Evolutionary conservation across 2,888 invertebrate genomes (phyloP).

Genomic region (Aromia moschata): DNA sequence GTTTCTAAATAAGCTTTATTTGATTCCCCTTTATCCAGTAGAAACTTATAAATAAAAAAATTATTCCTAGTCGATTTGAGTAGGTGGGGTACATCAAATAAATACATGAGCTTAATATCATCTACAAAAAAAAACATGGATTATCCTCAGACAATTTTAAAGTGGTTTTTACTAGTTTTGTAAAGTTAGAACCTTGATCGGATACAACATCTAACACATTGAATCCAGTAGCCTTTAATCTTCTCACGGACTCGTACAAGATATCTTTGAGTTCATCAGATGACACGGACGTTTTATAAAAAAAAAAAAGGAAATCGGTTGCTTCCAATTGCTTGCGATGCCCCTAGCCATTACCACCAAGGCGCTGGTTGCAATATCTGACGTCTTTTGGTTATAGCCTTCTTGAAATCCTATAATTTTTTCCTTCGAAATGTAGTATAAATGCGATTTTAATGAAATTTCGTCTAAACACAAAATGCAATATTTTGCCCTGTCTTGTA

Average conservation of each 20-base stretch:
- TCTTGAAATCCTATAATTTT: conserved; percentile 11
- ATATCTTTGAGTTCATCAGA: conserved; percentile 22
- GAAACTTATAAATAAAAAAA: conserved; percentile 29
- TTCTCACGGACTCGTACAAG: conserved; percentile 8
- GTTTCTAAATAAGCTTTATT: conserved; percentile 28
- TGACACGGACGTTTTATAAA: conserved; percentile 22
- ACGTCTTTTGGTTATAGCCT: not conserved
- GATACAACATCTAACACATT: conserved; percentile 16
- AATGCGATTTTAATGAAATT: conserved; percentile 9
- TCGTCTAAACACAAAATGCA: conserved; percentile 13
- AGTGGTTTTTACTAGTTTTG: conserved; percentile 8
- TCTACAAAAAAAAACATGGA: conserved; percentile 16
- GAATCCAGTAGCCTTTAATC: conserved; percentile 2
- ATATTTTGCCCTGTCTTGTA: not conserved
- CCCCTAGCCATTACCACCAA: conserved; percentile 17
- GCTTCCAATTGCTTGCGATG: not conserved
- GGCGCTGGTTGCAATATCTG: not conserved
- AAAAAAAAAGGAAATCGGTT: conserved; percentile 23
- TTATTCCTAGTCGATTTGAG: conserved; percentile 33
- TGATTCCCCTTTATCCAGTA: conserved; percentile 10
- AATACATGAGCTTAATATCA: conserved; percentile 15
- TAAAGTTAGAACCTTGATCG: conserved; percentile 10
- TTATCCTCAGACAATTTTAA: conserved; percentile 20
- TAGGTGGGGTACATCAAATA: conserved; percentile 33
- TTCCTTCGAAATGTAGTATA: conserved; percentile 12